Base-by-base conservation (phyloP, 2,888 invertebrate species). In the Diadromus collaris region DNA sequence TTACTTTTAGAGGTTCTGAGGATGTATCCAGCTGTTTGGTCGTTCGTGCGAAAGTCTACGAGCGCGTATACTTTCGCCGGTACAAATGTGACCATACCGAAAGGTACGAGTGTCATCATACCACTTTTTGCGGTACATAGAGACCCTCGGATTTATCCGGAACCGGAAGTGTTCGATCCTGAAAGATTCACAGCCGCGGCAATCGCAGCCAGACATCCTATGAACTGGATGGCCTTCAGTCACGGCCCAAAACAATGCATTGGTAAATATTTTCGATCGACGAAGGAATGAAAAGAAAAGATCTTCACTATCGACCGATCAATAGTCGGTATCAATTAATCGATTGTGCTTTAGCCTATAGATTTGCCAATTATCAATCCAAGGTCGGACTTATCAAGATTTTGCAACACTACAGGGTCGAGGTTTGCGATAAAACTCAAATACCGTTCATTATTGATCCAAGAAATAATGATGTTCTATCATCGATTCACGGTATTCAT, bases 361-460 rank as follows among this genome's bases (percentile, higher is more conserved):
- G 88, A 19, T 88, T 90, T 64, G 90, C 85, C 6, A 74, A 81
- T 34, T 84, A 85, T 75, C 91, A 91, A 84, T 83, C 90, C 0
- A 91, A 91, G 85, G 71, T 90, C 0, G 91, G 90, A 7, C 44
- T 91, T 0, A 86, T 88, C 10, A 85, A 87, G 44, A 84, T 91
- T 6, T 68, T 92, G 0, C 82, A 83, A 13, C 88, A 90, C 64
- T 91, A 87, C 76, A 85, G 86, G 72, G 81, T 91, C 6, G 85
- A 87, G 0, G 83, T 91, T 4, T 91, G 88, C 34, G 85, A n/a
- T n/a, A n/a, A n/a, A n/a, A n/a, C n/a, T n/a, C n/a, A n/a, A n/a
- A n/a, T n/a, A n/a, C n/a, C n/a, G 1, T 88, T 89, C 13, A 80
- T 71, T 10, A 78, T 81, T 2, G 76, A 88, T 67, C 79, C 85